Conservation (phyloP, 2,797 vertebrate genomes). For the Tenualosa ilisha region DNA sequence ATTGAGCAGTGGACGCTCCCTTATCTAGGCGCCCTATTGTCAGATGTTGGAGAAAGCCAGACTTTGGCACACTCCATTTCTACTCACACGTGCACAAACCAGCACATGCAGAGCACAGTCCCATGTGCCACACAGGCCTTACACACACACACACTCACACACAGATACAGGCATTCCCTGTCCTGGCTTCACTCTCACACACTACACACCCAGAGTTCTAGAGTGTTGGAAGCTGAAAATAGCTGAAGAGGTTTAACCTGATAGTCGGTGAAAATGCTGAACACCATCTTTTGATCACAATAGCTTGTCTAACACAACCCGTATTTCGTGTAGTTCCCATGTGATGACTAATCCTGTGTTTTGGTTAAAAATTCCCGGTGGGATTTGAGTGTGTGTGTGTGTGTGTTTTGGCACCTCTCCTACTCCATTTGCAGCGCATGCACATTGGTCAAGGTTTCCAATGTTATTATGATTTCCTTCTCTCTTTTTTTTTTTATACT, state of each 20-base stretch:
- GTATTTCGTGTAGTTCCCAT: not conserved
- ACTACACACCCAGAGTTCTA: not conserved
- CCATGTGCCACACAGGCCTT: not conserved
- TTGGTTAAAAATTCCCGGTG: not conserved
- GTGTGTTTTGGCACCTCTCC: slow-evolving; percentile 18
- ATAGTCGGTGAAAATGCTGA: not conserved
- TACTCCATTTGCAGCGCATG: not conserved
- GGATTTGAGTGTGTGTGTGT: not conserved
- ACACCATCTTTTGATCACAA: not conserved
- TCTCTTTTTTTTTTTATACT: too few species aligned
- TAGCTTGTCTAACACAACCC: not conserved
- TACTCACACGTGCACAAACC: not conserved
- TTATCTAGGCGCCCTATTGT: slow-evolving; percentile 4
- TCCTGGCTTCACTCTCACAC: not conserved
- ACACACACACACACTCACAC: slow-evolving; percentile 9
- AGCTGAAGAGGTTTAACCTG: slow-evolving; percentile 9
- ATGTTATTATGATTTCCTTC: not conserved
- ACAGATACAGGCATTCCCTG: not conserved
- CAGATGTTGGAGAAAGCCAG: slow-evolving; percentile 10
- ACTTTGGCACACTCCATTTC: not conserved
- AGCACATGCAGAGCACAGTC: not conserved
- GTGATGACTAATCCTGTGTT: slow-evolving; percentile 17
- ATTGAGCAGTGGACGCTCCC: not conserved
- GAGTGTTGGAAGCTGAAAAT: not conserved
- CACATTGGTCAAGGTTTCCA: not conserved